Evolutionary conservation across 2,888 invertebrate species (phyloP), one percentile per base, ranked within the genome.

Genomic region (Cybosia mesomella): DNA sequence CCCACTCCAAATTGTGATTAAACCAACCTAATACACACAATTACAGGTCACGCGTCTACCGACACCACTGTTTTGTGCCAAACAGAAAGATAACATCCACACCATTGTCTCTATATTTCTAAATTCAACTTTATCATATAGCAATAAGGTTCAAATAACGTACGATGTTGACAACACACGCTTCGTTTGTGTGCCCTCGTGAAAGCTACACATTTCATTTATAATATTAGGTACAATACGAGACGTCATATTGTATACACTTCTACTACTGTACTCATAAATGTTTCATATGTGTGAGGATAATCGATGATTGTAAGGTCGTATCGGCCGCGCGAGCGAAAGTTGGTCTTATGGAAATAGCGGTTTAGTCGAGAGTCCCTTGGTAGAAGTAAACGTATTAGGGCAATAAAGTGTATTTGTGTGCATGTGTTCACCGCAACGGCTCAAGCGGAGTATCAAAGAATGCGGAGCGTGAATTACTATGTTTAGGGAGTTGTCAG

Each of bases 151-250:
- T 74, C 28, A 83, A 76, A 79, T 57, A 32, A 79, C 67, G 1
- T 2, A 0, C 22, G 22, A 2, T 58, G 70, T 71, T 83, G 81
- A 81, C 84, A 83, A 86, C 89, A 89, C 88, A 77, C 78, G 83
- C 74, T 90, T 86, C 87, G 90, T 86, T 85, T 91, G 94, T 94
- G 94, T 93, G 93, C 90, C 79, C 85, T 86, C 87, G 94, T 93
- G 94, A 95, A 95, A 95, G 94, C 94, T 92, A 94, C 92, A 94
- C 93, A 92, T 94, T 93, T 94, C 93, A 91, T 93, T 93, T 93
- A 92, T 91, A 92, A 90, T 91, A 89, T 88, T 92, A 90, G 87
- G 90, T 92, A 93, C 92, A 92, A 92, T 92, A 91, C 90, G 86
- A 89, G 84, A 89, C 92, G 91, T 93, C 93, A 93, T 92, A 92